Conservation (phyloP, 1,140 invertebrate species). For the Dolichoris vasculosae region DNA sequence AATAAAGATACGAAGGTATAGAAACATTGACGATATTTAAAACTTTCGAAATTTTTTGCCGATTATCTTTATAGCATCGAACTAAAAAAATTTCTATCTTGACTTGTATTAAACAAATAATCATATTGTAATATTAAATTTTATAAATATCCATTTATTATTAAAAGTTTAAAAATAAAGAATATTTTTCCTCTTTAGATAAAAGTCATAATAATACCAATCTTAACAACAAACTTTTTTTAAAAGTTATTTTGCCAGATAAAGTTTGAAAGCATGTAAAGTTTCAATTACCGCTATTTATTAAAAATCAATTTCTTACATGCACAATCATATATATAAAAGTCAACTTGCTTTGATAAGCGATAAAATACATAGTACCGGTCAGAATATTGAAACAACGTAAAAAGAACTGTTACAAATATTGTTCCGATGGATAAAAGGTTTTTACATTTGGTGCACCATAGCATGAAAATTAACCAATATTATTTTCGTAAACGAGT, state of each 20-base stretch:
- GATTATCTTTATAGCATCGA: too few relatives aligned
- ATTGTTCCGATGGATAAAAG: slow-evolving; percentile 22
- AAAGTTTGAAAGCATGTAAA: slow-evolving; percentile 33
- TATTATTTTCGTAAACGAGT: neutral
- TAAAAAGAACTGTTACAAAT: slow-evolving; percentile 19
- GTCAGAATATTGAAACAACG: neutral
- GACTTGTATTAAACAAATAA: neutral
- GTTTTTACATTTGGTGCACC: neutral
- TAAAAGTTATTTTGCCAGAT: neutral
- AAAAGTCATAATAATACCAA: neutral
- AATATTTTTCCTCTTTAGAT: neutral
- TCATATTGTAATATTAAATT: neutral
- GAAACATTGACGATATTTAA: too few relatives aligned
- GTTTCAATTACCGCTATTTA: slow-evolving; percentile 22
- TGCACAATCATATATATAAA: neutral
- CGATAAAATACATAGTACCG: neutral
- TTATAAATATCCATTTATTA: neutral
- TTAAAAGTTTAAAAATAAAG: neutral
- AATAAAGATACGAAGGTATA: too few relatives aligned
- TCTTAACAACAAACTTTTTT: neutral
- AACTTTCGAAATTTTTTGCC: too few relatives aligned
- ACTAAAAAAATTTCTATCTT: too few relatives aligned
- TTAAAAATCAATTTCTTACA: slow-evolving; percentile 17
- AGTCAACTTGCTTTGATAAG: slow-evolving; percentile 8
- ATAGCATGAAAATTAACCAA: slow-evolving; percentile 1